Conservation (phyloP, 2,797 vertebrate species). For the Arremon brunneinucha region DNA sequence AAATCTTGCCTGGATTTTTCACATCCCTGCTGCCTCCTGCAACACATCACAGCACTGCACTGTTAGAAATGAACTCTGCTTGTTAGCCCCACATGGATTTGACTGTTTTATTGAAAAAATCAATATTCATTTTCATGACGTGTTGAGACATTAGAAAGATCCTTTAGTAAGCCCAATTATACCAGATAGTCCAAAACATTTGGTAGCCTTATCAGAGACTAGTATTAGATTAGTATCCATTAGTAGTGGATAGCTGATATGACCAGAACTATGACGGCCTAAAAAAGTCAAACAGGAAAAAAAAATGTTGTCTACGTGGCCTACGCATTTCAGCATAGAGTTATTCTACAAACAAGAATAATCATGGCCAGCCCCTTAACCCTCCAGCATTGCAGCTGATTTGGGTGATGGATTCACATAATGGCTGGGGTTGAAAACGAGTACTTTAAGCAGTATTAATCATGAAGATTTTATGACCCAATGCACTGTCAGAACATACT, state of each 20-base stretch:
- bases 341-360: neutral
- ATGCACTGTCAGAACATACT: neutral
- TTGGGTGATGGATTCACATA: neutral
- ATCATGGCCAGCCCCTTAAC: neutral
- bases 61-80: neutral
- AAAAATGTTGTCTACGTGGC: neutral
- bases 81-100: neutral
- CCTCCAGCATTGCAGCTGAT: neutral
- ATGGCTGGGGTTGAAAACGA: neutral
- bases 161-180: neutral
- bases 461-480: neutral
- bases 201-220: neutral
- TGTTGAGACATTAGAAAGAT: neutral
- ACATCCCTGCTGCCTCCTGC: fast-evolving
- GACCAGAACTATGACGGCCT: neutral
- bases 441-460: neutral
- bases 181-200: neutral
- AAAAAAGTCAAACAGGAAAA: neutral
- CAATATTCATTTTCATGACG: neutral
- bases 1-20: neutral
- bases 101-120: neutral
- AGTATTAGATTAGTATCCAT: neutral
- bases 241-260: neutral
- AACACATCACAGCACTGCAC: neutral
- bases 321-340: neutral